These are phyloP conservation scores for Hypocryptadius cinnamomeus DNA, from an alignment of 2,113 vertebrate species.

Conservation along the genomic window DNA sequence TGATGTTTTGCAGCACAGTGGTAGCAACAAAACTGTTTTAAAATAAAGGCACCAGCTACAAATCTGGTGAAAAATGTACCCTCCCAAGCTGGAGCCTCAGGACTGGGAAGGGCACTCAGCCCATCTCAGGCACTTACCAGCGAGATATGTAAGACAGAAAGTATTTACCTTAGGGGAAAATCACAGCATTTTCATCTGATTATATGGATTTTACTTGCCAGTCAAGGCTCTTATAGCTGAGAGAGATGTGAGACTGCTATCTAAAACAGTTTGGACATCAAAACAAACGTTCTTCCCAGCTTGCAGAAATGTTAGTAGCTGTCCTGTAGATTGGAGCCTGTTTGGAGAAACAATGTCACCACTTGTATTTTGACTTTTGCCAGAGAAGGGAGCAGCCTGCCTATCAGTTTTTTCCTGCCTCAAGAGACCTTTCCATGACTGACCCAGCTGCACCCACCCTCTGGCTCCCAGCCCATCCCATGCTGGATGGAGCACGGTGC, in stretches of 20 bases:
- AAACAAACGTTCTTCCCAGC: background rate
- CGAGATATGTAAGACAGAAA: background rate
- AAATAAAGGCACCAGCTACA: background rate
- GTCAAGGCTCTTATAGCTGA: background rate
- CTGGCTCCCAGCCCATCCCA: background rate
- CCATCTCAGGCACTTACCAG: background rate
- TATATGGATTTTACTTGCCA: background rate
- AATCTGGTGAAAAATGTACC: background rate
- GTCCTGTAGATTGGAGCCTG: background rate
- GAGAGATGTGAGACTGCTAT: background rate
- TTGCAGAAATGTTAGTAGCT: background rate
- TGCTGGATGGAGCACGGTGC: rapidly evolving
- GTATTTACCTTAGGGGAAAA: background rate
- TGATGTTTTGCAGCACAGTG: background rate
- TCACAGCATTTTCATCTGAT: background rate
- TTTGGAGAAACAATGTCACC: background rate
- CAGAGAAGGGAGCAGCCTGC: background rate
- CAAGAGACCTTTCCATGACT: background rate
- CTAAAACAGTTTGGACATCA: background rate
- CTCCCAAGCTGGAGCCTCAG: background rate
- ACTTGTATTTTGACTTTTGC: background rate
- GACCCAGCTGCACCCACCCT: background rate
- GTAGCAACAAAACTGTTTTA: background rate
- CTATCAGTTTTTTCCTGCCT: background rate
- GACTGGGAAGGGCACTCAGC: background rate